Evolutionary conservation across 1,140 invertebrate genomes (phyloP).

Genomic region (Lepidurus arcticus): DNA sequence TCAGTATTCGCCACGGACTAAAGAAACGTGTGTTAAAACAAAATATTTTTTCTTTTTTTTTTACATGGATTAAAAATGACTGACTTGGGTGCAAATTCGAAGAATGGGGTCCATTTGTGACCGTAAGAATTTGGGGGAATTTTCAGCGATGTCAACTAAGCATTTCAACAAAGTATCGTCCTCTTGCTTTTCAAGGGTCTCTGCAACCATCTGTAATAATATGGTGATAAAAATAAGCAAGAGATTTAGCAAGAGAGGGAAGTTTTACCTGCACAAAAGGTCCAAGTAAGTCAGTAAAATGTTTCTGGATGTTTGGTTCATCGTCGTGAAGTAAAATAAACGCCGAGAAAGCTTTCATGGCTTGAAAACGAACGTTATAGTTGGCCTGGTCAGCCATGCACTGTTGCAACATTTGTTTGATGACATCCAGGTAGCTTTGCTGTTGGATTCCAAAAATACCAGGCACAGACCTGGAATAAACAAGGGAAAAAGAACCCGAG

Average conservation of each 20-base stretch:
- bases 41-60: background rate
- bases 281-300: constrained; percentile 77
- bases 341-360: constrained; percentile 74
- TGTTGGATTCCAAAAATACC: constrained; percentile 96
- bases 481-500: constrained; percentile 33
- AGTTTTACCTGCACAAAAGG: constrained; percentile 59
- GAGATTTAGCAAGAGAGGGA: background rate
- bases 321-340: constrained; percentile 90
- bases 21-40: constrained; percentile 32
- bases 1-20: constrained; percentile 63
- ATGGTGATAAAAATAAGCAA: constrained; percentile 36
- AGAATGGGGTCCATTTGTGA: constrained; percentile 80
- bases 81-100: constrained; percentile 69
- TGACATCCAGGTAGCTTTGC: constrained; percentile 80
- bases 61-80: constrained; percentile 12
- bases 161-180: constrained; percentile 87
- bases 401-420: constrained; percentile 87
- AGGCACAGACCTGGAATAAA: constrained; percentile 69
- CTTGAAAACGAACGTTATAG: constrained; percentile 62
- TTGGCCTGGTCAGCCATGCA: constrained; percentile 64
- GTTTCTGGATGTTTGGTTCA: constrained; percentile 75
- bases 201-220: constrained; percentile 61
- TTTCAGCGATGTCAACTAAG: constrained; percentile 88
- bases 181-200: constrained; percentile 73
- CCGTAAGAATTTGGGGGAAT: constrained; percentile 84